Evolutionary conservation across 2,888 invertebrate genomes (phyloP), one percentile per base, ranked within the genome.

Genomic region (Drepanosiphum platanoidis): DNA sequence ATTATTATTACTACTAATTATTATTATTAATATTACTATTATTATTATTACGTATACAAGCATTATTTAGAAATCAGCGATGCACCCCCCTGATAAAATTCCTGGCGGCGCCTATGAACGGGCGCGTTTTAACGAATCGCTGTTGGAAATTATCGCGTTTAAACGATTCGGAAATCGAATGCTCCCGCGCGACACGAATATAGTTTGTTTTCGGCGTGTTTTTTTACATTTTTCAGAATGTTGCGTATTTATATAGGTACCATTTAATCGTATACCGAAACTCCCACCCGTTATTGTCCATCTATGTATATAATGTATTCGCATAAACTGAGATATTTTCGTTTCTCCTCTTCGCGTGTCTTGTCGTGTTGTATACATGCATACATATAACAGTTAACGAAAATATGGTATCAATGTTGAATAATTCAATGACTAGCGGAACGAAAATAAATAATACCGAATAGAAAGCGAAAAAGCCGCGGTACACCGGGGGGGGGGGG

Each of bases 321-420:
- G 72, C 72, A 72, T 72, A 46, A 72, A 72, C 42, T 15, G 66
- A 66, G 32, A 32, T 66, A 13, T 66, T 32, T 66, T 32, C n/a
- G n/a, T 66, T 32, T 66, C 3, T 32, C 61, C 61, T 61, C 61
- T 32, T 0, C 1, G 32, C n/a, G 8, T 66, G 39, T 39, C 78
- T 22, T 36, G 39, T 42, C 22, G 30, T 64, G 39, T 42, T 39
- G 18, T 18, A 13, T 36, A 36, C 58, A n/a, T 8, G 34, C n/a
- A 36, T 58, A 27, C 30, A 34, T 27, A 7, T 22, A 39, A 7
- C 78, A n/a, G 42, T 79, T 32, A 66, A 46, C 66, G 32, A 66
- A 79, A 66, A 46, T 46, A 46, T 77, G 66, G 22, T 66, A 66
- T 79, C 42, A 22, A 32, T 15, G 78, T 79, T 79, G 78, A 79